Evolutionary conservation across 2,888 invertebrate species (phyloP).

Genomic region (Scaptomyza cyrtandrae): DNA sequence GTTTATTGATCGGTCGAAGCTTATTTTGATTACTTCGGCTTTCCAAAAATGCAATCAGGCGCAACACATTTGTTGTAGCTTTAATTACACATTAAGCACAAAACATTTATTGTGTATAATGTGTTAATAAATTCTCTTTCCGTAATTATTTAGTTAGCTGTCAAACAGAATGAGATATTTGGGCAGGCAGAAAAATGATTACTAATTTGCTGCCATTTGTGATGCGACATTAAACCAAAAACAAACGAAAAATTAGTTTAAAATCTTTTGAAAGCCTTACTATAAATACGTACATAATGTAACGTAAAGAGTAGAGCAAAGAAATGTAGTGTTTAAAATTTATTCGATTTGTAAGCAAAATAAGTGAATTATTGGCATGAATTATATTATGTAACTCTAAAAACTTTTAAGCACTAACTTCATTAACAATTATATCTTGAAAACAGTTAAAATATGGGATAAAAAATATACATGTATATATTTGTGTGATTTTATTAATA

Average conservation of each 20-base stretch:
- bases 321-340: background rate
- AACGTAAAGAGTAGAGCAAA: background rate
- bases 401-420: too few species aligned
- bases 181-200: background rate
- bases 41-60: slow-evolving; percentile 41
- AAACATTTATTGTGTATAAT: slow-evolving; percentile 9
- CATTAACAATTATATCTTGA: too few species aligned
- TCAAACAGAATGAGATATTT: slow-evolving; percentile 16
- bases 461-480: too few species aligned
- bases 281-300: too few species aligned
- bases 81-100: slow-evolving; percentile 30
- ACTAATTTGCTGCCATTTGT: background rate
- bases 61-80: slow-evolving; percentile 19
- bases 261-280: background rate
- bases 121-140: slow-evolving; percentile 16
- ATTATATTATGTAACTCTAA: too few species aligned
- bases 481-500: too few species aligned
- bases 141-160: slow-evolving; percentile 30
- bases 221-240: background rate
- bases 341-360: background rate
- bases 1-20: slow-evolving; percentile 36
- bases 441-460: too few species aligned
- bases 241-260: background rate
- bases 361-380: background rate
- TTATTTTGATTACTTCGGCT: slow-evolving; percentile 20